These are phyloP conservation scores for Prochilodus magdalenae DNA, from an alignment of 2,113 vertebrate genomes.

Conservation along the genomic window DNA sequence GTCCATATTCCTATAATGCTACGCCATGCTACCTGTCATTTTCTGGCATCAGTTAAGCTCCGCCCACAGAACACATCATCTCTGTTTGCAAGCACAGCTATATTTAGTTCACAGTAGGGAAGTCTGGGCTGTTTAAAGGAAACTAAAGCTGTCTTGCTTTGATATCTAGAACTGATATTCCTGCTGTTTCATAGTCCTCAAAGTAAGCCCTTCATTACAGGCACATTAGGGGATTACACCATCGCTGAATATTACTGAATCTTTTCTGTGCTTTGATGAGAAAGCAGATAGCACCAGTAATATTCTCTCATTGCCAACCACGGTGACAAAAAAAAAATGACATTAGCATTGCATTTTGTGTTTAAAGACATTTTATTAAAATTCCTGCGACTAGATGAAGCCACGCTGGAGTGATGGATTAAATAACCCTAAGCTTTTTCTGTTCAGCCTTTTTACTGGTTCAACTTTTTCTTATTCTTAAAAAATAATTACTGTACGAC, in stretches of 20 bases:
- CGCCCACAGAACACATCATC: too few relatives aligned
- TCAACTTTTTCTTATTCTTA: neutral
- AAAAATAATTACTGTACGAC: neutral
- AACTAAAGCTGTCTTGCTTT: neutral
- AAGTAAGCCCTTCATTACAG: neutral
- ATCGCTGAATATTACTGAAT: neutral
- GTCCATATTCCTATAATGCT: too few relatives aligned
- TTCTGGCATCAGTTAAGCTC: too few relatives aligned
- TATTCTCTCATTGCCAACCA: neutral
- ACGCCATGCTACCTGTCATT: too few relatives aligned
- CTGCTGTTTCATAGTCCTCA: neutral
- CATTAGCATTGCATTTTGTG: neutral
- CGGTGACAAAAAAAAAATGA: neutral
- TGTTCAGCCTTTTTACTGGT: neutral
- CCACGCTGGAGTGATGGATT: neutral
- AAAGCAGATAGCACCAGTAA: neutral
- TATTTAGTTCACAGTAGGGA: neutral
- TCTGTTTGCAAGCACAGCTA: too few relatives aligned
- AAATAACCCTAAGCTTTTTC: neutral
- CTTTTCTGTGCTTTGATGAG: neutral
- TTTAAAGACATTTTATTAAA: neutral
- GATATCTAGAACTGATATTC: neutral
- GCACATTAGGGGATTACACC: neutral
- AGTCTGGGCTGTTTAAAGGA: neutral
- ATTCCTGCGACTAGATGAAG: neutral